Percentiles rank a stretch among this genome's conserved stretches.
phyloP scores from a whole-genome alignment of 2,797 vertebrate genomes.

The Sarcophilus harrisii region DNA sequence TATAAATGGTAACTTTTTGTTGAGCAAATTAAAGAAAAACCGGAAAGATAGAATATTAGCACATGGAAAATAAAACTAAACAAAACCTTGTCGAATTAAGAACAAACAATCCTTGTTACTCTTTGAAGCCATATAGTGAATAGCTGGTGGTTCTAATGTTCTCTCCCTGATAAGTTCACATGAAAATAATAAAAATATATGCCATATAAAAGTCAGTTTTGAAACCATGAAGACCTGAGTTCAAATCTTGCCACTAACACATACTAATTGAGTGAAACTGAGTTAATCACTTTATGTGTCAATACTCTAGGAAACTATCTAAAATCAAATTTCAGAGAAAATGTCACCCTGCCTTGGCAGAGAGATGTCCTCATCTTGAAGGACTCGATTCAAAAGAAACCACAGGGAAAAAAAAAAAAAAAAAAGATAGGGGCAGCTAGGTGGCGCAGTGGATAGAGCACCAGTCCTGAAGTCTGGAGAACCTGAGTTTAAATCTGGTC shows the following conservation, averaged over 20 bases:
- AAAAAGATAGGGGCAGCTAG: too few species aligned
- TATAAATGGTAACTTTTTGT: neutral
- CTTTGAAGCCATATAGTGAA: neutral
- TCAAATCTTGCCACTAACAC: neutral
- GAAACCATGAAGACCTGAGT: neutral
- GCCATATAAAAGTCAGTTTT: neutral
- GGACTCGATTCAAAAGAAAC: neutral
- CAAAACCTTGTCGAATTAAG: too few species aligned
- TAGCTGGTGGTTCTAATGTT: neutral
- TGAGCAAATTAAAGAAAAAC: slow-evolving; percentile 14
- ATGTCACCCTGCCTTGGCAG: neutral
- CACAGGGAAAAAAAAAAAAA: too few species aligned
- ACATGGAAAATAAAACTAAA: neutral
- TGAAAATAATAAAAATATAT: neutral
- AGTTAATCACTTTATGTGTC: neutral
- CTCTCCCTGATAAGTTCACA: neutral
- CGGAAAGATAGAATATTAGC: neutral
- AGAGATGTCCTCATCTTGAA: neutral
- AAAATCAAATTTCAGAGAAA: neutral
- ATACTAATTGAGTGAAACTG: neutral
- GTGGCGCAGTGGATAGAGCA: too few species aligned
- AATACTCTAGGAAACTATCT: neutral
- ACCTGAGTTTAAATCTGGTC: too few species aligned
- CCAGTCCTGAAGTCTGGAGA: too few species aligned
- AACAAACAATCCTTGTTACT: neutral